Conservation (phyloP, 2,888 invertebrate genomes). For the Melinaea marsaeus region DNA sequence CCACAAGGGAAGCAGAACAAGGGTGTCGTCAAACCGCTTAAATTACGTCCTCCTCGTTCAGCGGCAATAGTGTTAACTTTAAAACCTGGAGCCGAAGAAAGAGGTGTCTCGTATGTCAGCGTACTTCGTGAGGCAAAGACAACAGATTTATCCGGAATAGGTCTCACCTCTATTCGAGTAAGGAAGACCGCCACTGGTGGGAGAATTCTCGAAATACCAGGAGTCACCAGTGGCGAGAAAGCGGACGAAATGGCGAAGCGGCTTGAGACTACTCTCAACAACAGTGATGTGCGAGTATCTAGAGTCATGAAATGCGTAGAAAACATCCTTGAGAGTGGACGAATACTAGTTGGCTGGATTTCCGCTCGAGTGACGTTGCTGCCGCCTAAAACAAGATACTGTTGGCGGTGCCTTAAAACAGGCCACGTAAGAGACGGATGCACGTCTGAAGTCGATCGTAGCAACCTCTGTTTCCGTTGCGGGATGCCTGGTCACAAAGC, state of each 20-base stretch:
- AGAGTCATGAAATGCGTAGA: constrained; percentile 9
- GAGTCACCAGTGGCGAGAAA: not conserved
- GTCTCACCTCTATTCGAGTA: not conserved
- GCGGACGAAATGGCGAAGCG: not conserved
- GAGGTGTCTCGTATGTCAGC: not conserved
- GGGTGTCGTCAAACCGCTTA: no score
- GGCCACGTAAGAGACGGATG: constrained; percentile 25
- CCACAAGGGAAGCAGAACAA: no score
- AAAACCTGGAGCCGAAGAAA: not conserved
- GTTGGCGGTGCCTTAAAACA: not conserved
- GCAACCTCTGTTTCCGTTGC: constrained; percentile 13
- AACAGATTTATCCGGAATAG: not conserved
- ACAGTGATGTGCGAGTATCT: no score
- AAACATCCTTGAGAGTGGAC: constrained; percentile 11
- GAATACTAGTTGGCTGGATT: constrained; percentile 27
- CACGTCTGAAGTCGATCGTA: constrained; percentile 10
- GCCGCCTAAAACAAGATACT: constrained; percentile 6
- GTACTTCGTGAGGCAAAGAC: not conserved
- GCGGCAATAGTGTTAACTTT: not conserved
- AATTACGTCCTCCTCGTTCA: not conserved
- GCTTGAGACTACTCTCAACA: no score
- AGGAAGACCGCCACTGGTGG: not conserved
- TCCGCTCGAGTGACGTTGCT: constrained; percentile 18
- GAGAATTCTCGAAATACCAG: not conserved
- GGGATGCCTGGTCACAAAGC: no score